Percentiles rank a stretch among this genome's conserved stretches.
Evolutionary conservation across 2,888 invertebrate species (phyloP).

Genomic region (Drosophila borborema): DNA sequence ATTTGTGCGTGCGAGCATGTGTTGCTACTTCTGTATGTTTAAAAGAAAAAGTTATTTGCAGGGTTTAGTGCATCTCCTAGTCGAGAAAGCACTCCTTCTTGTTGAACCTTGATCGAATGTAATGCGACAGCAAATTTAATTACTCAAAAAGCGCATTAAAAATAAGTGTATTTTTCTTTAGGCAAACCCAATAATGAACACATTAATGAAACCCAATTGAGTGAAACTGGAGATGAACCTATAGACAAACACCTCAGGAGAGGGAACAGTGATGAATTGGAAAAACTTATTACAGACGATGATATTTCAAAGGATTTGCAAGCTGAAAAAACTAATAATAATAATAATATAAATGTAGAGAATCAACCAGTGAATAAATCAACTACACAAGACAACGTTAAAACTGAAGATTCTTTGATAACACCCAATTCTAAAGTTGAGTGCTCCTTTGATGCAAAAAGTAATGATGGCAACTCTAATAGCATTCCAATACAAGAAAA

Average conservation of each 20-base stretch:
- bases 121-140: too few species aligned
- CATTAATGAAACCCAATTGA: background rate
- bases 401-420: background rate
- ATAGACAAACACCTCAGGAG: background rate
- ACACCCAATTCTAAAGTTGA: background rate
- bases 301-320: background rate
- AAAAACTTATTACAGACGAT: background rate
- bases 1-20: too few species aligned
- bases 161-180: background rate
- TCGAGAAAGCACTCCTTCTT: too few species aligned
- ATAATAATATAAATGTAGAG: background rate
- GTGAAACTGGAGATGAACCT: background rate
- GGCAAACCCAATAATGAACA: background rate
- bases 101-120: too few species aligned
- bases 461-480: background rate
- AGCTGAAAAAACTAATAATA: background rate
- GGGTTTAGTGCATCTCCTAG: too few species aligned
- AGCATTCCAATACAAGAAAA: background rate
- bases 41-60: too few species aligned
- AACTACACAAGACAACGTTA: background rate
- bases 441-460: background rate
- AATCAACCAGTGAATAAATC: background rate
- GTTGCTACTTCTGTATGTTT: too few species aligned
- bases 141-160: too few species aligned
- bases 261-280: background rate